Evolutionary conservation across 2,888 invertebrate species (phyloP).

Genomic region (Deroplatys truncata): DNA sequence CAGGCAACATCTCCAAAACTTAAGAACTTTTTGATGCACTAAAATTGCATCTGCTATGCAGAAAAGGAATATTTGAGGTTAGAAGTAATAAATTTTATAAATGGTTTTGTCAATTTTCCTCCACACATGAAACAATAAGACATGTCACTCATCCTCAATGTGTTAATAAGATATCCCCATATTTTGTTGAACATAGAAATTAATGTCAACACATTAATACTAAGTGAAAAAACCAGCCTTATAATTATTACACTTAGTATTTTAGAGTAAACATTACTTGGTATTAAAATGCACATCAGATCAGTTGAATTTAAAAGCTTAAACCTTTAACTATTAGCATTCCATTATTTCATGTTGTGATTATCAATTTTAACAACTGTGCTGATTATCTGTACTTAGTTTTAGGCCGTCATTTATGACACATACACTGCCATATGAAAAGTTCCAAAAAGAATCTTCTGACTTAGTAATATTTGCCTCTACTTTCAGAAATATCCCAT

Average conservation of each 20-base stretch:
- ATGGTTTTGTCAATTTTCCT: no score
- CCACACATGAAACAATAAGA: no score
- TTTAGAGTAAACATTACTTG: not conserved
- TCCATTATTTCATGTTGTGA: not conserved
- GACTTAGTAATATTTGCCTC: not conserved
- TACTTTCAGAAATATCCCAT: not conserved
- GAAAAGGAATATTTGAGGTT: no score
- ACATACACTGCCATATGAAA: not conserved
- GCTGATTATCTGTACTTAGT: not conserved
- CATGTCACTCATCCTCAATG: no score
- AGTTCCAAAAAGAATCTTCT: not conserved
- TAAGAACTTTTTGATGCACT: no score
- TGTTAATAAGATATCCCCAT: not conserved
- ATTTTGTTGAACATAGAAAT: not conserved
- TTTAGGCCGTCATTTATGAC: not conserved
- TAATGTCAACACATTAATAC: not conserved
- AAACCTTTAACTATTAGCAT: not conserved
- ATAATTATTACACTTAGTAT: not conserved
- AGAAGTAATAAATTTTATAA: no score
- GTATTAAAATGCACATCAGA: not conserved
- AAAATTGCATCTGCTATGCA: no score
- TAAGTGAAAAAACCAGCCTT: not conserved
- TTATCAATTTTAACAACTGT: no score
- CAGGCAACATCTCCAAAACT: no score
- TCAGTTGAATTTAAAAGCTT: no score